phyloP scores from a whole-genome alignment of 1,140 invertebrate genomes.

The Macrobrachium rosenbergii region DNA sequence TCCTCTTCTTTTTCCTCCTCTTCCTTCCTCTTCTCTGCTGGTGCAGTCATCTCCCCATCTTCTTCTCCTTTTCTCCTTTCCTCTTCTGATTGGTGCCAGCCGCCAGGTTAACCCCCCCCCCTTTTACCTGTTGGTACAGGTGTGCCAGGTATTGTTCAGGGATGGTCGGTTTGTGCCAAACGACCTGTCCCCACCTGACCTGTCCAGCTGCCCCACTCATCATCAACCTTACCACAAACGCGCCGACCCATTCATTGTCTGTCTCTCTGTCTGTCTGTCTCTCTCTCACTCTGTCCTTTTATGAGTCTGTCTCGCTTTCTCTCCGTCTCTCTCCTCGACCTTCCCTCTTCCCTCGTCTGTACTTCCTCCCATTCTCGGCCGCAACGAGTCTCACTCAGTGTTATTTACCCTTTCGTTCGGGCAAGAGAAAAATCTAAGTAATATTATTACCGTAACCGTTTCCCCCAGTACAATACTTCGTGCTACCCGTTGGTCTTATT shows the following conservation, averaged over 20 bases:
- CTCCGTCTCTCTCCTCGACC: too few relatives aligned
- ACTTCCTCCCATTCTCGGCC: too few relatives aligned
- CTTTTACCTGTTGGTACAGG: slow-evolving; percentile 42
- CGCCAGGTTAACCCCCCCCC: slow-evolving; percentile 21
- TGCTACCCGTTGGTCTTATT: slow-evolving; percentile 46
- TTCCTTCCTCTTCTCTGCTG: too few relatives aligned
- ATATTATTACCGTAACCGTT: background rate
- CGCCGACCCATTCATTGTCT: too few relatives aligned
- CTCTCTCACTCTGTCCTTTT: too few relatives aligned
- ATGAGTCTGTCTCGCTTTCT: too few relatives aligned
- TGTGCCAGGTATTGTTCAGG: slow-evolving; percentile 36
- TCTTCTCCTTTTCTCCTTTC: too few relatives aligned
- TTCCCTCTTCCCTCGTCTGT: too few relatives aligned
- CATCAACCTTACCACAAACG: background rate
- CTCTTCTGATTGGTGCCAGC: background rate
- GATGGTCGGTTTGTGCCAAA: slow-evolving; percentile 6
- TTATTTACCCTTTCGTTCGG: background rate
- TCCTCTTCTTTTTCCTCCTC: too few relatives aligned
- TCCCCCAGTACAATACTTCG: background rate
- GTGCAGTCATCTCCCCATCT: too few relatives aligned
- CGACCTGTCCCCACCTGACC: slow-evolving; percentile 22
- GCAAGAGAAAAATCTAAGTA: background rate
- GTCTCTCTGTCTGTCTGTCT: too few relatives aligned
- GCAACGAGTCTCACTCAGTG: too few relatives aligned
- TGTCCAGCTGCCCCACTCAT: background rate